Conservation (phyloP, 1,140 invertebrate genomes). For the Drosophila fuyamai region DNA sequence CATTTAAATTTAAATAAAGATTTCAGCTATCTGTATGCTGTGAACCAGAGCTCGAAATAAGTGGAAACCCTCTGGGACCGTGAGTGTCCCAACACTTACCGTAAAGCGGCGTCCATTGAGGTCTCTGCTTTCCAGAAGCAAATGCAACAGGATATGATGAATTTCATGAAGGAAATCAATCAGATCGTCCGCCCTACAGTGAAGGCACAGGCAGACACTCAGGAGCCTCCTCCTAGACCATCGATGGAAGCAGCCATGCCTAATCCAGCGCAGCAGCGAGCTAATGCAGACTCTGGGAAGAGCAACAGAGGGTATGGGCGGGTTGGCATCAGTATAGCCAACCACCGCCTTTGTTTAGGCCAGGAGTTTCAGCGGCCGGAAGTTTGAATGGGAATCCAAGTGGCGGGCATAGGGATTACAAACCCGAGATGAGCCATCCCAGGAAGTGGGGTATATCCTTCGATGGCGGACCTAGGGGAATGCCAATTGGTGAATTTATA, state of each 20-base stretch:
- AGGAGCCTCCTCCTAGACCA: neutral
- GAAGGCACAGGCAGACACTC: neutral
- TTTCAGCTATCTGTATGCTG: no score
- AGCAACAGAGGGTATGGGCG: neutral
- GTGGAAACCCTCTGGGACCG: no score
- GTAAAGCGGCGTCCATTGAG: conserved; percentile 1
- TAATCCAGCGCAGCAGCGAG: neutral
- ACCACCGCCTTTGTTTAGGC: neutral
- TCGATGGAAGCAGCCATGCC: neutral
- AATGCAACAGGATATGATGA: conserved; percentile 1
- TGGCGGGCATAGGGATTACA: neutral
- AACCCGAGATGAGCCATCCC: neutral
- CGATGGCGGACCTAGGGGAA: neutral
- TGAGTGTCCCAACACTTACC: no score
- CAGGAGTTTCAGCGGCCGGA: neutral
- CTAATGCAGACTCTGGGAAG: neutral
- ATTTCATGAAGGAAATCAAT: neutral
- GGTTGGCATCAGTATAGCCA: conserved; percentile 1
- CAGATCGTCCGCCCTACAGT: neutral
- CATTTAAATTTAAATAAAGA: no score
- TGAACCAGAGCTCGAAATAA: no score
- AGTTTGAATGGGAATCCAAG: neutral
- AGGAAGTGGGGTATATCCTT: neutral
- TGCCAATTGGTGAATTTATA: neutral
- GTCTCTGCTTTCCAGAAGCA: neutral